Percentiles rank a stretch among this genome's conserved stretches.
These are phyloP conservation scores for Sebastes schlegelii DNA, from an alignment of 2,113 vertebrate genomes.

Conservation along the genomic window DNA sequence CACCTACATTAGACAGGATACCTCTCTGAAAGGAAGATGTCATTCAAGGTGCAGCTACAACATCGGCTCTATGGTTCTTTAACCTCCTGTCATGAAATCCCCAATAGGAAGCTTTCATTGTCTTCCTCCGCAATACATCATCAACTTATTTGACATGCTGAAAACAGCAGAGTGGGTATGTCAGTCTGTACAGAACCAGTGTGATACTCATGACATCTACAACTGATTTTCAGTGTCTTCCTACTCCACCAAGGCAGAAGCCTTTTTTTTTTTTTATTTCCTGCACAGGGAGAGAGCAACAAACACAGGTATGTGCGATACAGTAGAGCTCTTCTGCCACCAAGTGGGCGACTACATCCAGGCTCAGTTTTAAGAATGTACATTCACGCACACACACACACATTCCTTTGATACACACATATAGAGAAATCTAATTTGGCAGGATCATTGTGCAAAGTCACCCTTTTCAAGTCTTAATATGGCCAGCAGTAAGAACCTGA, in stretches of 20 bases:
- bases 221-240: slow-evolving; percentile 41
- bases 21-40: slow-evolving; percentile 23
- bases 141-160: slow-evolving; percentile 43
- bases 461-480: slow-evolving; percentile 33
- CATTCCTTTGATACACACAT: neutral
- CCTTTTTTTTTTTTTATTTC: neutral
- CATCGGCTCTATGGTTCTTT: neutral
- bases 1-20: slow-evolving; percentile 2
- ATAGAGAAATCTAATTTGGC: slow-evolving; percentile 34
- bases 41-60: slow-evolving; percentile 11
- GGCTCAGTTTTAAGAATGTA: neutral
- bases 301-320: neutral
- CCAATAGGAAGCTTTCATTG: slow-evolving; percentile 22
- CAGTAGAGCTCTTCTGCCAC: slow-evolving; percentile 81
- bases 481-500: slow-evolving; percentile 27
- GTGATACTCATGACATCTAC: slow-evolving; percentile 44
- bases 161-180: slow-evolving; percentile 35
- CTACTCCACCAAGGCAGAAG: slow-evolving; percentile 4
- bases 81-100: slow-evolving; percentile 41
- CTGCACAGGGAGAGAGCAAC: slow-evolving; percentile 13
- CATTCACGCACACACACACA: neutral
- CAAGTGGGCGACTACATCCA: slow-evolving; percentile 71
- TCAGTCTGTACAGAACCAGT: slow-evolving; percentile 35
- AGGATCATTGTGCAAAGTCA: slow-evolving; percentile 51
- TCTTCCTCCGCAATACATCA: slow-evolving; percentile 35